These are phyloP conservation scores for Colinus virginianus DNA, from an alignment of 2,113 vertebrate genomes.

Conservation along the genomic window DNA sequence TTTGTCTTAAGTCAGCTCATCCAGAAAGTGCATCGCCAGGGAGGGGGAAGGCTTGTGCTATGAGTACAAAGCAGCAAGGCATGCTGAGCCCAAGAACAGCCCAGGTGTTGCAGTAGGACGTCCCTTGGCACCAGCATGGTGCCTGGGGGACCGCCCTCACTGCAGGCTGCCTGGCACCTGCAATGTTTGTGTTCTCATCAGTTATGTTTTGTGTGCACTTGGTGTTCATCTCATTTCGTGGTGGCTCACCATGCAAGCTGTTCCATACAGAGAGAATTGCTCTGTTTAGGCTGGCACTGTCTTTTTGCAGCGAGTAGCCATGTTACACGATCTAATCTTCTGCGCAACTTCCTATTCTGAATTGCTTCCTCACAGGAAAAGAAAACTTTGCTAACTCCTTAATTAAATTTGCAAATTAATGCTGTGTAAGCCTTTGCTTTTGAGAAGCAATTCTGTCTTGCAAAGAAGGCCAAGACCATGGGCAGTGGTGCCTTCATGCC, in stretches of 20 bases:
- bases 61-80: background rate
- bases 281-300: background rate
- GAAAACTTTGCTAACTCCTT: slow-evolving; percentile 13
- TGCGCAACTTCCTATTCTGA: background rate
- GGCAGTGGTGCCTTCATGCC: background rate
- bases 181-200: background rate
- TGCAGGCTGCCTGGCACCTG: background rate
- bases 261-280: background rate
- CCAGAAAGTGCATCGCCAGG: background rate
- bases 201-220: background rate
- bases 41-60: background rate
- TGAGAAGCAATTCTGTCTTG: background rate
- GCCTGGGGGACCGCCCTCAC: background rate
- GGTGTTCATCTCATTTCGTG: background rate
- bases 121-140: background rate
- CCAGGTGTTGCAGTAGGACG: background rate
- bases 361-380: background rate
- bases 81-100: background rate
- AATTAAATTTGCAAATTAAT: slow-evolving; percentile 27
- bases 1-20: background rate
- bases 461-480: background rate
- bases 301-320: background rate
- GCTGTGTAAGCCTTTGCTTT: background rate
- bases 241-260: background rate
- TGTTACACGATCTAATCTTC: background rate